phyloP scores from a whole-genome alignment of 2,888 invertebrate species.

The Sialis fuliginosa region DNA sequence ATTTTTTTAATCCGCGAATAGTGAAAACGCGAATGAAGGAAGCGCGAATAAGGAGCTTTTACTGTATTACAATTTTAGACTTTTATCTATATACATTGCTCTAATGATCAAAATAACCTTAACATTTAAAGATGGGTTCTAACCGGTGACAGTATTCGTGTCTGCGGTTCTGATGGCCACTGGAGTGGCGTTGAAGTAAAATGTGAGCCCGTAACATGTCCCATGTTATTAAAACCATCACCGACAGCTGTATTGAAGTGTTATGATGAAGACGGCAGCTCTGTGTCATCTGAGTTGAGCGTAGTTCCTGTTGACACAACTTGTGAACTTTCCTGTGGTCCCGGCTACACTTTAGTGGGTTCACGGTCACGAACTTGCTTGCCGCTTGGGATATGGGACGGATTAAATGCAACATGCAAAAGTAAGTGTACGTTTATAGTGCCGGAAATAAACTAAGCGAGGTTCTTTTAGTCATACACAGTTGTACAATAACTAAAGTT shows the following conservation, averaged over 20 bases:
- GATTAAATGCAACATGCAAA: constrained; percentile 42
- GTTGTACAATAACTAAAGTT: too few relatives aligned
- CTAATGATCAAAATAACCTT: too few relatives aligned
- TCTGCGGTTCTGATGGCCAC: constrained; percentile 42
- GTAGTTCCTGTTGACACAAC: constrained; percentile 39
- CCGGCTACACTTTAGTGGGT: constrained; percentile 43
- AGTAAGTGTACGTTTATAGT: constrained; percentile 24
- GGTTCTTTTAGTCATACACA: background rate
- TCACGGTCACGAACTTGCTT: constrained; percentile 44
- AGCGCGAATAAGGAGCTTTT: too few relatives aligned
- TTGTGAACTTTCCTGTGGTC: constrained; percentile 42
- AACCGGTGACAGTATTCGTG: constrained; percentile 28
- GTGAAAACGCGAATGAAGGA: too few relatives aligned
- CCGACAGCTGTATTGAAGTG: constrained; percentile 35
- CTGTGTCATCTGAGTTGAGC: constrained; percentile 20
- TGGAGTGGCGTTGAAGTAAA: constrained; percentile 47
- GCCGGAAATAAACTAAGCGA: too few relatives aligned
- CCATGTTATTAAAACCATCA: constrained; percentile 22
- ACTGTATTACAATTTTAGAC: too few relatives aligned
- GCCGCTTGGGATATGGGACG: constrained; percentile 50
- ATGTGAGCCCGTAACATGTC: constrained; percentile 20
- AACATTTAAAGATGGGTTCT: background rate
- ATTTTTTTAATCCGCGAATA: too few relatives aligned
- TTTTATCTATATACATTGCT: too few relatives aligned
- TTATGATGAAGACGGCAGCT: constrained; percentile 18